phyloP scores from a whole-genome alignment of 2,797 vertebrate species.

The Antennarius maculatus region DNA sequence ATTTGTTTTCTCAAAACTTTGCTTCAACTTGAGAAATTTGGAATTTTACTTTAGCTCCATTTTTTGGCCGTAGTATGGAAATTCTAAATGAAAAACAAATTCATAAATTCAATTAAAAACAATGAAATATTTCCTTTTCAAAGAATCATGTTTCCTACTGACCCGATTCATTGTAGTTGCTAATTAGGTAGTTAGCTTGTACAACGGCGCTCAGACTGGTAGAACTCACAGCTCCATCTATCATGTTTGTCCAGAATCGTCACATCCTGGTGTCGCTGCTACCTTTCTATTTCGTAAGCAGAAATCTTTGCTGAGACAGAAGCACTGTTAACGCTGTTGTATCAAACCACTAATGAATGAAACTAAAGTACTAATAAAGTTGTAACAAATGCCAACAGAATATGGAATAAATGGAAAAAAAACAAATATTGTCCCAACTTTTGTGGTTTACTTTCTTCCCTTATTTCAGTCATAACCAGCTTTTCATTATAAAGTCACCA shows the following conservation, averaged over 20 bases:
- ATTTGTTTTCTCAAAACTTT: too few species aligned
- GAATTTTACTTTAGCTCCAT: too few species aligned
- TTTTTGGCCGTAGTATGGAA: too few species aligned
- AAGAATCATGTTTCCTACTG: too few species aligned
- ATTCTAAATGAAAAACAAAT: too few species aligned
- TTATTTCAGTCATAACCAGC: too few species aligned
- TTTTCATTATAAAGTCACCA: not conserved
- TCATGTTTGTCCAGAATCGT: conserved; percentile 27
- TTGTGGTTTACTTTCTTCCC: not conserved
- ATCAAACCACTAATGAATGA: conserved; percentile 76
- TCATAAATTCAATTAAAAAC: too few species aligned
- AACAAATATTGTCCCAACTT: conserved; percentile 1
- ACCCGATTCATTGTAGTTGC: not conserved
- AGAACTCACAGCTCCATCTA: not conserved
- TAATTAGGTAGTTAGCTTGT: not conserved
- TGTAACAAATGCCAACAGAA: conserved; percentile 47
- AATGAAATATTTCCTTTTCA: too few species aligned
- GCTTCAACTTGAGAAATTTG: too few species aligned
- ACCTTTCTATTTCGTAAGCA: conserved; percentile 42
- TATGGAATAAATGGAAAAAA: conserved; percentile 54
- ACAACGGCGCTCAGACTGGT: not conserved
- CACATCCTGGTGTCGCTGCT: not conserved
- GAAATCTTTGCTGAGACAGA: conserved; percentile 52
- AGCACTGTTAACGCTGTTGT: conserved; percentile 68
- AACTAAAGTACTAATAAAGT: conserved; percentile 65